phyloP scores from a whole-genome alignment of 2,113 vertebrate genomes.

The Chloropsis cyanopogon region DNA sequence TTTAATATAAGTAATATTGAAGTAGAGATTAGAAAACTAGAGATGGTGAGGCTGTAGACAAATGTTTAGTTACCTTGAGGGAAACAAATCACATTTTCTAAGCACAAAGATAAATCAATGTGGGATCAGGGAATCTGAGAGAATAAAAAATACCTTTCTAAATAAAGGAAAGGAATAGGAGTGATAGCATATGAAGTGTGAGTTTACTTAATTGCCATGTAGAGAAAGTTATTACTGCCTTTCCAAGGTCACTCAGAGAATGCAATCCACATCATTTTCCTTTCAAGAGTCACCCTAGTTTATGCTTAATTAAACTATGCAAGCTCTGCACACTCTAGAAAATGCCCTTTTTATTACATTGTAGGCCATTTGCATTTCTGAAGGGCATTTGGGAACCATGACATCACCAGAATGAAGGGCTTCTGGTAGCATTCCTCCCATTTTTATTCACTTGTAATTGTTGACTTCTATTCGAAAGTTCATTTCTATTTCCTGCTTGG shows the following conservation, averaged over 20 bases:
- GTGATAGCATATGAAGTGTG: neutral
- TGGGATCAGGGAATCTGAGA: neutral
- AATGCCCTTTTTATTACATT: constrained; percentile 59
- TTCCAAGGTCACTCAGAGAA: constrained; percentile 55
- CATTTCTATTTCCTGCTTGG: constrained; percentile 63
- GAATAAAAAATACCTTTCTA: constrained; percentile 32
- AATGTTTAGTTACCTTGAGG: neutral
- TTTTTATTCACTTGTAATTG: constrained; percentile 42
- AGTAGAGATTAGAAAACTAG: neutral
- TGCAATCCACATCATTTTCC: constrained; percentile 45
- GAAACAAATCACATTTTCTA: constrained; percentile 20
- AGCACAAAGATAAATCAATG: neutral
- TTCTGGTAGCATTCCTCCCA: constrained; percentile 14
- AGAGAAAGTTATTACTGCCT: neutral
- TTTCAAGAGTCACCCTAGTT: constrained; percentile 55
- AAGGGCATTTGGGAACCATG: constrained; percentile 54
- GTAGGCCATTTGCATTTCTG: constrained; percentile 45
- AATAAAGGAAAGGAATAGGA: constrained; percentile 11
- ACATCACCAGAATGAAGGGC: constrained; percentile 37
- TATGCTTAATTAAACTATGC: constrained; percentile 67
- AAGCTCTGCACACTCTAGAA: constrained; percentile 65
- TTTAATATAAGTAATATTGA: constrained; percentile 5
- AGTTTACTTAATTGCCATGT: constrained; percentile 5
- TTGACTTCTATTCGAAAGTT: constrained; percentile 50
- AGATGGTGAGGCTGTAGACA: neutral